Base-by-base conservation (phyloP, 2,888 invertebrate genomes). In the Melangyna quadrimaculata region DNA sequence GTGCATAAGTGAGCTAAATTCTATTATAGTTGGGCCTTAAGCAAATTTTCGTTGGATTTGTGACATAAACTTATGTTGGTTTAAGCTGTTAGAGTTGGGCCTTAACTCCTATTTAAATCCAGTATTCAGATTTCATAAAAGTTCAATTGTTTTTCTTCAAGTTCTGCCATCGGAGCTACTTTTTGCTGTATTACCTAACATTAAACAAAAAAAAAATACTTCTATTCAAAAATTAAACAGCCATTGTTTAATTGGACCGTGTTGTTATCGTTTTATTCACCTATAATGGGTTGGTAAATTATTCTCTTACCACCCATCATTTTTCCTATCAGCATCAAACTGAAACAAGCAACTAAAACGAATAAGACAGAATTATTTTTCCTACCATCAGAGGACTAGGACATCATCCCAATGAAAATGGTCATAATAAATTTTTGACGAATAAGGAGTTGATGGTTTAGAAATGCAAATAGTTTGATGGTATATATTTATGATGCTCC, bases 391-490 rank as follows among this genome's bases (percentile, higher is more conserved):
- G n/a, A n/a, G n/a, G n/a, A n/a, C n/a, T 48, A 8, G 37, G 27
- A 74, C 48, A 65, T 72, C 35, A 10, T 10, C 14, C 14, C 35
- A 65, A 43, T 78, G 71, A 71, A n/a, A n/a, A 73, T 75, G 63
- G 67, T 45, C 67, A 40, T 73, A 59, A 63, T 57, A 29, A 19
- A 45, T 65, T 63, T 78, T 65, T 67, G 55, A 63, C 14, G 37
- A 51, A 32, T 24, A 57, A 35, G 27, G 48, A 32, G 59, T 73
- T 57, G 73, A 43, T 43, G 70, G 55, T 48, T 70, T 27, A 57
- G 53, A 74, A 72, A 84, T 84, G 80, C 79, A 80, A 84, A 84
- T 84, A 67, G 67, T 75, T 75, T 71, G 65, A 59, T 70, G 79
- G 71, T 75, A 79, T 79, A 70, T 75, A 79, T 79, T 73, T 75